Percentiles rank a stretch among this genome's conserved stretches.
Conservation (phyloP, 2,797 vertebrate species). For the Lindbergichthys nudifrons region DNA sequence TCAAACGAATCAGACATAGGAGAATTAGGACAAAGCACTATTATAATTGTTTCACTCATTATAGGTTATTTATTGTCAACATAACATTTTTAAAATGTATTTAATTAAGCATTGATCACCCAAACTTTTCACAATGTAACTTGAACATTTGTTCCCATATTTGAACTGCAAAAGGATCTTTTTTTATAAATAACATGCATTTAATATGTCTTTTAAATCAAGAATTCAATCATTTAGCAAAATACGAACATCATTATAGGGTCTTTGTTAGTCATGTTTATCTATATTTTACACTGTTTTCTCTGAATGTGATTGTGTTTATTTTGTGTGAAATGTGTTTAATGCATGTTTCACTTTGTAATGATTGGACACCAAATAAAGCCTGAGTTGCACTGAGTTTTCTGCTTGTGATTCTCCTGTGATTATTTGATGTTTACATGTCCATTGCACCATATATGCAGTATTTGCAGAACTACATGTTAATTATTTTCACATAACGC, state of each 20-base stretch:
- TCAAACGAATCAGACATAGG: background rate
- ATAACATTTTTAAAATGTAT: background rate
- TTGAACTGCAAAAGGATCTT: background rate
- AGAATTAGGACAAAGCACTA: background rate
- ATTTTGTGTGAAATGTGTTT: slow-evolving; percentile 23
- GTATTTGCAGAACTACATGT: background rate
- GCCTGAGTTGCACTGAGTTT: slow-evolving; percentile 40
- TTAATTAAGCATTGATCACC: background rate
- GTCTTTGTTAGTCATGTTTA: background rate
- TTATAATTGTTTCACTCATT: background rate
- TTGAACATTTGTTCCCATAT: background rate
- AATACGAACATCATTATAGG: background rate
- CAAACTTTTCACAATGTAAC: background rate
- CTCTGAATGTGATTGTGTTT: slow-evolving; percentile 13
- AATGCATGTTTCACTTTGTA: slow-evolving; percentile 53
- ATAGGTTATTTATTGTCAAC: background rate
- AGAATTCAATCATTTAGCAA: background rate
- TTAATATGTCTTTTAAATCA: background rate
- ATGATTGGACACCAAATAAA: slow-evolving; percentile 72
- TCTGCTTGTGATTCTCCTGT: slow-evolving; percentile 52
- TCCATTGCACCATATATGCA: background rate
- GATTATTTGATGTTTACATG: slow-evolving; percentile 42
- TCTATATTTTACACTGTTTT: background rate
- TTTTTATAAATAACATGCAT: background rate
- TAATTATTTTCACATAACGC: background rate